A percentile compares a stretch with the other conserved stretches of the same genome.
phyloP scores from a whole-genome alignment of 2,888 invertebrate genomes.

The Synergus gifuensis region DNA sequence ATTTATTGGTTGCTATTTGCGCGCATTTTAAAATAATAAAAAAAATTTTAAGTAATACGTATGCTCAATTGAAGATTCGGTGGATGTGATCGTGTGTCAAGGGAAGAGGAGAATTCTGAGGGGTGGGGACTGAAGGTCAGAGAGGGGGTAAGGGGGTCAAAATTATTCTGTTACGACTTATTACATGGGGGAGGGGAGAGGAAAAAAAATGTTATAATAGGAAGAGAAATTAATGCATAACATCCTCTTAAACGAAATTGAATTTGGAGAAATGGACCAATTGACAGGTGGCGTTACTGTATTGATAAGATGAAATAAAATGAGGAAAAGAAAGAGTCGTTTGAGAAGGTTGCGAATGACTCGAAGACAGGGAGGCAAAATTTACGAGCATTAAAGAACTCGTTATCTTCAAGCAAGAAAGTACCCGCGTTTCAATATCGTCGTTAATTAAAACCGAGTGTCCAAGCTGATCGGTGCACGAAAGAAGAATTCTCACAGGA shows the following conservation, averaged over 20 bases:
- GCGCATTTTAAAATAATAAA: too few species aligned
- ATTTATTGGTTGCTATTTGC: too few species aligned
- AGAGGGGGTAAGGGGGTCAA: too few species aligned
- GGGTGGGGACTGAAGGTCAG: too few species aligned
- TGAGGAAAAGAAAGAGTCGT: not conserved
- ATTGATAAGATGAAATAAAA: not conserved
- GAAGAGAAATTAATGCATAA: too few species aligned
- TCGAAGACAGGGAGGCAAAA: conserved; percentile 25
- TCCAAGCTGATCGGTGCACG: conserved; percentile 41
- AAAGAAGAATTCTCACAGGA: conserved; percentile 45
- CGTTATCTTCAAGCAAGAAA: conserved; percentile 47
- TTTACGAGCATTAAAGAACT: conserved; percentile 54
- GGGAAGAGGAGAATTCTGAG: too few species aligned
- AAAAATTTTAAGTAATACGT: too few species aligned
- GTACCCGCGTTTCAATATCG: conserved; percentile 50
- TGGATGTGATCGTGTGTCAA: too few species aligned
- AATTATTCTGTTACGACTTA: too few species aligned
- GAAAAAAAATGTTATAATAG: too few species aligned
- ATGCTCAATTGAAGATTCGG: too few species aligned
- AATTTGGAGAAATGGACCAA: not conserved
- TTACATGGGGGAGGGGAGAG: too few species aligned
- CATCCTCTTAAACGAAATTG: not conserved
- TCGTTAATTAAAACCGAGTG: conserved; percentile 59
- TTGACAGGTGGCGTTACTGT: not conserved
- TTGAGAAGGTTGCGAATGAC: conserved; percentile 11